These are phyloP conservation scores for Pygoscelis antarcticus DNA, from an alignment of 2,113 vertebrate species.

Conservation along the genomic window DNA sequence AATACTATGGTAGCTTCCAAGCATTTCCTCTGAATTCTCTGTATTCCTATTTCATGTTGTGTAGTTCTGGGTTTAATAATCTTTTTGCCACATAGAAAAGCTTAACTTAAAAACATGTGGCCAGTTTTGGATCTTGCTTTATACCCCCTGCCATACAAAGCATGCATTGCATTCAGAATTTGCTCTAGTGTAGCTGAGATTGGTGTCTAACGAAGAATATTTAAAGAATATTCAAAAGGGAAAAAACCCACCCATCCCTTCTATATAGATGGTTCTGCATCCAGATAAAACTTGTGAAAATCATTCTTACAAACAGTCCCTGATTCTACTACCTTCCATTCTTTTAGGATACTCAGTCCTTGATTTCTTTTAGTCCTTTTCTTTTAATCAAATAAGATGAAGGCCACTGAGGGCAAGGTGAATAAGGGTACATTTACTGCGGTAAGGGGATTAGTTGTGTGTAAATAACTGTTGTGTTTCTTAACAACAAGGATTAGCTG, in stretches of 20 bases:
- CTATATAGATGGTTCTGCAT: neutral
- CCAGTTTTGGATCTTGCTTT: neutral
- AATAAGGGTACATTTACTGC: neutral
- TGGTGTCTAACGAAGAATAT: neutral
- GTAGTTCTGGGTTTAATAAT: neutral
- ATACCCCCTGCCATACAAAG: neutral
- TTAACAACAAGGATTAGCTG: neutral
- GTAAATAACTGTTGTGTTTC: neutral
- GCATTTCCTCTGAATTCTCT: neutral
- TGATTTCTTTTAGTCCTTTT: neutral
- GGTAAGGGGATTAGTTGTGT: neutral
- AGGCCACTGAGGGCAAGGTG: neutral
- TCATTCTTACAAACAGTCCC: neutral
- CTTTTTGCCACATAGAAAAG: neutral
- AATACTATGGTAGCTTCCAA: neutral
- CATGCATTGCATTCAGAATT: neutral
- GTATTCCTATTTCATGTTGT: neutral
- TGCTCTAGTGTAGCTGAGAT: neutral
- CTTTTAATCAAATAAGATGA: neutral
- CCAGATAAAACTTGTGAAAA: neutral
- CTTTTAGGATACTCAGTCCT: neutral
- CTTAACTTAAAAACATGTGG: neutral
- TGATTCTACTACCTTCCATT: neutral
- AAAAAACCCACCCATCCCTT: neutral
- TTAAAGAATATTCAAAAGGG: neutral